Conservation (phyloP, 2,888 invertebrate genomes). For the Zelleria hepariella region DNA sequence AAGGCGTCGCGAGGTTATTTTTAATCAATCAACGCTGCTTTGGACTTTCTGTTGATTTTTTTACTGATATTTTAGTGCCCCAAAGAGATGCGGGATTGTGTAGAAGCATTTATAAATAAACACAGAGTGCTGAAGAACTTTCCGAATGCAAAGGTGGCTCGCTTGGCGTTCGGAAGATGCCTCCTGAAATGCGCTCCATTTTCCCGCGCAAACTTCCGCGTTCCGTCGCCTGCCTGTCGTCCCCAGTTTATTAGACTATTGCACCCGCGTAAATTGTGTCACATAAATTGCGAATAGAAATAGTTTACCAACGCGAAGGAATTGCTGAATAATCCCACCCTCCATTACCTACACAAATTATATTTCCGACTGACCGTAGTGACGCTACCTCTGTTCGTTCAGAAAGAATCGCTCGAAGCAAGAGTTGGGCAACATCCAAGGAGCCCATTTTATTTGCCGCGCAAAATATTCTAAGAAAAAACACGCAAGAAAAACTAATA, state of each 20-base stretch:
- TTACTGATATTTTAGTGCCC: conserved; percentile 8
- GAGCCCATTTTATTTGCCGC: neutral
- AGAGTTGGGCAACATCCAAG: neutral
- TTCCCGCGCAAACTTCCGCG: neutral
- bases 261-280: neutral
- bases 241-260: neutral
- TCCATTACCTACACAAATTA: neutral
- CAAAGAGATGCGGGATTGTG: conserved; percentile 34
- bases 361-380: neutral
- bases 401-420: neutral
- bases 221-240: neutral
- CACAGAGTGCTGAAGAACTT: conserved; percentile 14
- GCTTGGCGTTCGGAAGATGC: neutral
- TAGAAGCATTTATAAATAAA: conserved; percentile 28
- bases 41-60: neutral
- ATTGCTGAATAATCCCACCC: neutral
- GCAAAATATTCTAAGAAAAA: neutral
- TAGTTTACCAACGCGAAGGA: neutral
- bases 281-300: neutral
- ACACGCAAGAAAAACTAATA: too few species aligned
- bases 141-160: neutral
- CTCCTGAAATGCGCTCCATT: neutral
- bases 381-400: neutral
- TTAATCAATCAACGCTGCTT: too few species aligned
- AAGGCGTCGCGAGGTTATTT: too few species aligned